A percentile compares a stretch with the other conserved stretches of the same genome.
Conservation (phyloP, 1,140 invertebrate species). For the Aleiodes sp. region DNA sequence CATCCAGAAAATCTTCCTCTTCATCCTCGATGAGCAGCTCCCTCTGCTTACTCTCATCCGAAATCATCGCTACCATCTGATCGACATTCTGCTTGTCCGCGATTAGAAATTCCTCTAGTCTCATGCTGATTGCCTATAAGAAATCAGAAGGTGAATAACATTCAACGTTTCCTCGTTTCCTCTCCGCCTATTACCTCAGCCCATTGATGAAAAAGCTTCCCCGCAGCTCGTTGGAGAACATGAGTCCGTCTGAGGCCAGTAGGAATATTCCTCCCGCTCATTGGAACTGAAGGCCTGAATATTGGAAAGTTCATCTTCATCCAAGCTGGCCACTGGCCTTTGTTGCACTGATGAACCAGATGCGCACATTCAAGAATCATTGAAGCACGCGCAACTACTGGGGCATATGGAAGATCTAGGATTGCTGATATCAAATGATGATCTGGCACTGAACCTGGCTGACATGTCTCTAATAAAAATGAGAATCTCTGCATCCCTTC, state of each 20-base stretch:
- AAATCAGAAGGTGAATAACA: too few species aligned
- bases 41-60: slow-evolving; percentile 84
- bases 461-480: slow-evolving; percentile 93
- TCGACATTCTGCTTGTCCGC: slow-evolving; percentile 80
- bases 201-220: slow-evolving; percentile 97
- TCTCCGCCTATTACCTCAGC: slow-evolving; percentile 93
- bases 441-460: slow-evolving; percentile 95
- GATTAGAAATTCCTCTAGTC: slow-evolving; percentile 84
- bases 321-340: slow-evolving; percentile 97
- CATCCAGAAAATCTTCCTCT: slow-evolving; percentile 98
- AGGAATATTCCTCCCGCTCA: slow-evolving; percentile 64
- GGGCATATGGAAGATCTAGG: slow-evolving; percentile 94
- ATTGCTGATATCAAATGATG: slow-evolving; percentile 94
- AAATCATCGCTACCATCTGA: slow-evolving; percentile 75
- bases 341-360: slow-evolving; percentile 97
- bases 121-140: slow-evolving; percentile 79
- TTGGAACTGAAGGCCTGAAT: slow-evolving; percentile 78
- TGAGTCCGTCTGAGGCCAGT: slow-evolving; percentile 77
- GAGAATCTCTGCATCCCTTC: slow-evolving; percentile 86
- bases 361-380: slow-evolving; percentile 94
- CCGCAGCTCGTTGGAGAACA: slow-evolving; percentile 88
- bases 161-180: too few species aligned
- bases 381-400: slow-evolving; percentile 89
- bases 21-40: slow-evolving; percentile 91
- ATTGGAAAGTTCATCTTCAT: slow-evolving; percentile 88